Percentiles rank a stretch among this genome's conserved stretches.
phyloP scores from a whole-genome alignment of 2,888 invertebrate species.

The Melipona beecheii region DNA sequence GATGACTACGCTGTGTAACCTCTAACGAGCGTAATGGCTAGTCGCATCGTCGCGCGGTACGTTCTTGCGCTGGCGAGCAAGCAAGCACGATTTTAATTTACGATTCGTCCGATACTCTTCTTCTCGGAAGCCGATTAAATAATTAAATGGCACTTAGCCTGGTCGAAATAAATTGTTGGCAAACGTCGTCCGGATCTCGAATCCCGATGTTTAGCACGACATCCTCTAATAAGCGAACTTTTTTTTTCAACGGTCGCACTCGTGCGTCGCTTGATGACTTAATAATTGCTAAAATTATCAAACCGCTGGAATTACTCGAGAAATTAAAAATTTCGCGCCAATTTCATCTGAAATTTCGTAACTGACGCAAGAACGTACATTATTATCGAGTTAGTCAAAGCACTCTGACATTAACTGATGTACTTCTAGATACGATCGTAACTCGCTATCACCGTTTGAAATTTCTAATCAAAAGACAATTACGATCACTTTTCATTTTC shows the following conservation, averaged over 20 bases:
- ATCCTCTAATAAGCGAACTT: not conserved
- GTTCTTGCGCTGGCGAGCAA: not conserved
- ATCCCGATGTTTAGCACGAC: not conserved
- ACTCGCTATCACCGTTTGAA: not conserved
- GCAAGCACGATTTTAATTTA: constrained; percentile 9
- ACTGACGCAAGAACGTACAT: not conserved
- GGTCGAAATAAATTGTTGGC: not conserved
- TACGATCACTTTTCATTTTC: not conserved
- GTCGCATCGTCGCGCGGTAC: not conserved
- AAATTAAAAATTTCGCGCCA: not conserved
- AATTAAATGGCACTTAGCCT: not conserved
- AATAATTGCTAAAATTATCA: not conserved
- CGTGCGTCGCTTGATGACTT: not conserved
- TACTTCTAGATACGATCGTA: not conserved
- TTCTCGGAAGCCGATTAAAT: constrained; percentile 14
- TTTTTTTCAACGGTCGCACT: not conserved
- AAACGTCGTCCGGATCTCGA: not conserved
- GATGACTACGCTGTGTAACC: not conserved
- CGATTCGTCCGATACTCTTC: constrained; percentile 6
- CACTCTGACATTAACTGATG: not conserved
- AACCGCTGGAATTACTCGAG: not conserved
- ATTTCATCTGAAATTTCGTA: not conserved
- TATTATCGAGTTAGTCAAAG: not conserved
- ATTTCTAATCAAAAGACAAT: not conserved
- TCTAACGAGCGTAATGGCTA: constrained; percentile 8